These are phyloP conservation scores for Epirrita christyi DNA, from an alignment of 2,888 invertebrate genomes.

Conservation along the genomic window DNA sequence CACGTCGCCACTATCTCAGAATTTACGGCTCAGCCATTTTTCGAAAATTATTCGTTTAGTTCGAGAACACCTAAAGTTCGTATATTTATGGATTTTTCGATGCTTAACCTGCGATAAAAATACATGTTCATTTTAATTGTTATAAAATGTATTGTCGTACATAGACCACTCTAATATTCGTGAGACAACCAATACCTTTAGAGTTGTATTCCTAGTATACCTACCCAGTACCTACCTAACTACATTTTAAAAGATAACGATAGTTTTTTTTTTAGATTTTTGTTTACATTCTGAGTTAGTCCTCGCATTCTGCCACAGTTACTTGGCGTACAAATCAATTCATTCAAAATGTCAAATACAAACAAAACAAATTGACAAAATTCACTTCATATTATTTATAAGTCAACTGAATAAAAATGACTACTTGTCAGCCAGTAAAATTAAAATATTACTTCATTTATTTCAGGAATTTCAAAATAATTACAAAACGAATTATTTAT, in stretches of 20 bases:
- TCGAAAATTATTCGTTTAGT: conserved; percentile 44
- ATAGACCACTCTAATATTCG: conserved; percentile 29
- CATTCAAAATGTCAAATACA: too few species aligned
- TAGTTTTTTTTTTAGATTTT: too few species aligned
- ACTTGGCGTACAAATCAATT: too few species aligned
- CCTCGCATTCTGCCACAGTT: too few species aligned
- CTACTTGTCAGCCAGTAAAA: too few species aligned
- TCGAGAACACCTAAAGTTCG: conserved; percentile 47
- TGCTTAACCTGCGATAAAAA: conserved; percentile 2
- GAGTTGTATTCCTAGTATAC: too few species aligned
- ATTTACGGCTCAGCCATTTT: conserved; percentile 68
- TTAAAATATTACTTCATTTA: not conserved
- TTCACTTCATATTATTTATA: too few species aligned
- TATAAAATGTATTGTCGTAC: conserved; percentile 1
- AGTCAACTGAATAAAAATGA: too few species aligned
- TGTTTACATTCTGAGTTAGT: too few species aligned
- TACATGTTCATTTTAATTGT: not conserved
- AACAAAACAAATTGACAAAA: too few species aligned
- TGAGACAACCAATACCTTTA: conserved; percentile 43
- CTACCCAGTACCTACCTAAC: too few species aligned
- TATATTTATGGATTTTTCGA: conserved; percentile 41
- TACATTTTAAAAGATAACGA: too few species aligned
- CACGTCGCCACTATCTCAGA: conserved; percentile 42
- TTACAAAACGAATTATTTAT: not conserved
- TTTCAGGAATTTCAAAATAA: conserved; percentile 16